Evolutionary conservation across 2,113 vertebrate genomes (phyloP), one percentile per base, ranked within the genome.

Genomic region (Upupa epops): DNA sequence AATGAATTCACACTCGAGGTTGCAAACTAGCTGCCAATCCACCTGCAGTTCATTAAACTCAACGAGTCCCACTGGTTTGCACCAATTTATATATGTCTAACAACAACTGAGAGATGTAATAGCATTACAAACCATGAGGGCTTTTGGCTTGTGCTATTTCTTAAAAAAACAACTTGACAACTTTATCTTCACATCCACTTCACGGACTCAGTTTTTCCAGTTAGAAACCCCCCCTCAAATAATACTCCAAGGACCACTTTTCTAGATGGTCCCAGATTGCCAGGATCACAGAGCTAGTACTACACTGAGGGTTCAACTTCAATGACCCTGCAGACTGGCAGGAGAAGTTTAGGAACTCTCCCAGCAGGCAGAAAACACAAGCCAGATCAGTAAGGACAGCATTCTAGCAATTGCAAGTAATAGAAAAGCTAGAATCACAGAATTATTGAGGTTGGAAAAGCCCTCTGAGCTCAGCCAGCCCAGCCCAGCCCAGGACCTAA

Each of bases 251-350:
- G 16, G 45, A 34, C 8, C 25, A 16, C 28, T 75, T n/a, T 19
- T 46, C n/a, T 40, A 49, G 45, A 15, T 61, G 1, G 4, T 3
- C 26, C 8, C 34, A 29, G 21, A 40, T 13, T 16, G 5, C 46
- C 31, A 58, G 54, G 28, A 59, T n/a, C 59, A 51, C 19, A 76
- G 58, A 72, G 4, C 11, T 32, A 42, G 8, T 2, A 1, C 11
- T 48, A 7, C 2, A 1, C 11, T 48, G 26, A 46, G 16, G 8
- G 9, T 11, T 31, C 21, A 26, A 0, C 0, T 36, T 42, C 40
- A 40, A 16, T 4, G 66, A 48, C 4, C 36, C 9, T 48, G 17
- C 76, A 88, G n/a, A 51, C 7, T 9, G 16, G 1, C 9, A 74
- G 42, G 14, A 65, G 40, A 40, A 49, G 15, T 56, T 55, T 14